Conservation (phyloP, 2,113 vertebrate genomes). For the Narcine bancroftii region DNA sequence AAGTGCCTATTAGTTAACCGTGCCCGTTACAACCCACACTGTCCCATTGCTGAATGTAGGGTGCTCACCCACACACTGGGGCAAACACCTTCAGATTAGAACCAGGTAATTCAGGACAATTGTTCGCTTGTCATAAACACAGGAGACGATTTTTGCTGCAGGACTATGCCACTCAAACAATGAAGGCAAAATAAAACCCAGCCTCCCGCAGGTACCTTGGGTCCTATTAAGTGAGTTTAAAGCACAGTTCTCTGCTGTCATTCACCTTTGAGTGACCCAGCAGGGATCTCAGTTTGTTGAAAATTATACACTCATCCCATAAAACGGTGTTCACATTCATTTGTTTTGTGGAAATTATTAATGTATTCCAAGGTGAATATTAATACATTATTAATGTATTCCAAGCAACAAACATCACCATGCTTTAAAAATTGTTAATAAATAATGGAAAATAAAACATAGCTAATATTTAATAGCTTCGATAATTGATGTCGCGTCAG, state of each 20-base stretch:
- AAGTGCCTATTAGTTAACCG: background rate
- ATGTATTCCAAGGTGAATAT: background rate
- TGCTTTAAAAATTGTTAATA: background rate
- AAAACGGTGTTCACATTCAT: background rate
- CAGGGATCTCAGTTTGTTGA: background rate
- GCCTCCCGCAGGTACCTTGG: too few species aligned
- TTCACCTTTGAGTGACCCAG: constrained; percentile 30
- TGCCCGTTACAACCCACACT: background rate
- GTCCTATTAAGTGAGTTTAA: constrained; percentile 25
- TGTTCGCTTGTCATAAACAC: background rate
- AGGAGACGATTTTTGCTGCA: background rate
- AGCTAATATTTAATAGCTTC: background rate
- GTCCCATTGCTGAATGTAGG: background rate
- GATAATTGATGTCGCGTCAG: too few species aligned
- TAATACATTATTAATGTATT: background rate
- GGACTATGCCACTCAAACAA: background rate
- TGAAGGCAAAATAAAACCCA: background rate
- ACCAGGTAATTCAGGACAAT: background rate
- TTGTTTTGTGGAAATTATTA: background rate
- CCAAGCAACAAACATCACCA: background rate
- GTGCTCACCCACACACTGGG: background rate
- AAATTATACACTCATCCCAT: too few species aligned
- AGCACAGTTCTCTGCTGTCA: constrained; percentile 9
- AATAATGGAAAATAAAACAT: background rate
- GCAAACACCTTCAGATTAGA: background rate